Evolutionary conservation across 2,888 invertebrate genomes (phyloP), one percentile per base, ranked within the genome.

Genomic region (Cheilosia vulpina): DNA sequence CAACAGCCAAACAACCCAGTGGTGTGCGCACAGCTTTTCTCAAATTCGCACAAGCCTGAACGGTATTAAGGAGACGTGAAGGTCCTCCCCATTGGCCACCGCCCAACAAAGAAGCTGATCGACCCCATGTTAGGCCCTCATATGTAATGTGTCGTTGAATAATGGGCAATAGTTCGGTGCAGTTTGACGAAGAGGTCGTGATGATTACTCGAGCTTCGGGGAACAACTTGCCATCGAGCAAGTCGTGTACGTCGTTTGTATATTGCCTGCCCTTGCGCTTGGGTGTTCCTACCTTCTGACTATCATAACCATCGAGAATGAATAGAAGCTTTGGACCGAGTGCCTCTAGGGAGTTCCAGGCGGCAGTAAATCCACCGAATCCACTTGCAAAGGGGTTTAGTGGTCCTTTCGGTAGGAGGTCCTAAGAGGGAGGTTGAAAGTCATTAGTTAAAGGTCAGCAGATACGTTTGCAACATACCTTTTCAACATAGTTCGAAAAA

Each of bases 291-390:
- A 89, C 89, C 73, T 89, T 88, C 58, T 88, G 88, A 57, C 88
- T 88, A 88, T 93, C 93, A 88, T 93, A 93, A 1, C 94, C 94
- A 88, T 94, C 94, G 45, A 94, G 89, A 24, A 94, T 91, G 87
- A 94, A 93, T 13, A 94, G 90, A 24, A 94, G 90, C 34, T 93
- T 92, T 43, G 93, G 93, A 71, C 93, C 93, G 66, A 93, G 90
- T 0, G 92, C 88, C 57, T 92, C 91, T 52, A 93, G 87, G 4
- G 92, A 92, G 58, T 92, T 91, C 93, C 93, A 93, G 9, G 93
- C 92, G 47, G 93, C 90, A 4, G 91, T 89, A 45, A 93, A 92
- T 24, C 90, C 90, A 60, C 89, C 89, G 60, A 88, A 88, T 57
- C 89, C 89, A 72, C 87, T 88, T 6, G 89, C 79, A 75, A 90